Evolutionary conservation across 2,113 vertebrate species (phyloP).

Genomic region (Pontoporia blainvillei): DNA sequence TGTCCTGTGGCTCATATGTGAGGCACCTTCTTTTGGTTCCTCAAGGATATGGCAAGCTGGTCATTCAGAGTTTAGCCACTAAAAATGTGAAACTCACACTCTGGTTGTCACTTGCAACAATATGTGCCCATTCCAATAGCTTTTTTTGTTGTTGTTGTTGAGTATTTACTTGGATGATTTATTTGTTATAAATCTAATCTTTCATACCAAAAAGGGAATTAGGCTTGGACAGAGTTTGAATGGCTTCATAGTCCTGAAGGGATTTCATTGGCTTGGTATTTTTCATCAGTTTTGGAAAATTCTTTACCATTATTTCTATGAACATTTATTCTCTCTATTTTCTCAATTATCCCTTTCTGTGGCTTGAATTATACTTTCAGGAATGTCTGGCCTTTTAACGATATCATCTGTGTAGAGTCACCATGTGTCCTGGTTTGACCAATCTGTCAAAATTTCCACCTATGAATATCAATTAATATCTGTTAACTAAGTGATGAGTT

Average conservation of each 20-base stretch:
- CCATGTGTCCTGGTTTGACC: not conserved
- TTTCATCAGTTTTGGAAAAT: not conserved
- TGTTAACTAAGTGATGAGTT: not conserved
- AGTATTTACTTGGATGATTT: not conserved
- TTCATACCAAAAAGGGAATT: not conserved
- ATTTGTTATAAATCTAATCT: not conserved
- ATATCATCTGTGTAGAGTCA: not conserved
- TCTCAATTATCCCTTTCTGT: not conserved
- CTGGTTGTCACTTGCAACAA: not conserved
- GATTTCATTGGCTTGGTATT: not conserved
- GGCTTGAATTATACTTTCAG: not conserved
- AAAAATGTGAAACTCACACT: not conserved
- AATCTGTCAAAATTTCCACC: not conserved
- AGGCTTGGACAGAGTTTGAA: not conserved
- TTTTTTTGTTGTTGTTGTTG: not conserved
- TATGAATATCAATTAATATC: not conserved
- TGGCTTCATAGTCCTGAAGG: not conserved
- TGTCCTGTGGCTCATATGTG: rapidly evolving
- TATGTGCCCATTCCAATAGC: not conserved
- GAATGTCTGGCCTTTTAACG: not conserved
- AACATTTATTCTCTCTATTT: not conserved
- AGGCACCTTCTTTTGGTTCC: not conserved
- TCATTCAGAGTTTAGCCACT: not conserved
- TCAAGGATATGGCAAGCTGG: not conserved
- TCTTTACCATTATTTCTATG: not conserved